Conservation (phyloP, 2,888 invertebrate genomes). For the Acleris sparsana region DNA sequence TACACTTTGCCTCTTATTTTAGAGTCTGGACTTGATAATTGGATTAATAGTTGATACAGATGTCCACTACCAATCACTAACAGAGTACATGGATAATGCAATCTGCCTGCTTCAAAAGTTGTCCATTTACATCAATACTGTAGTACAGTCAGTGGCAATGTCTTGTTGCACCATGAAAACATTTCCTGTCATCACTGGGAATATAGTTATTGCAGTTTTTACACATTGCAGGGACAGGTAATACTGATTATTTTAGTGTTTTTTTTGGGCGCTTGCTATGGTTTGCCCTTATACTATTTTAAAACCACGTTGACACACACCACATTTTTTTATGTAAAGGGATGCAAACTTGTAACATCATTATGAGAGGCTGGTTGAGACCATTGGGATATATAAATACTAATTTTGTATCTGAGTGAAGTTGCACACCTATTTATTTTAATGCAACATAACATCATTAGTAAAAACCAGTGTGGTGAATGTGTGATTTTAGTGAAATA, state of each 20-base stretch:
- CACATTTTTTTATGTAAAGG: too few relatives aligned
- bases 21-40: slow-evolving; percentile 58
- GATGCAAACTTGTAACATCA: too few relatives aligned
- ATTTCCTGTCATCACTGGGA: slow-evolving; percentile 61
- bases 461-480: too few relatives aligned
- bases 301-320: too few relatives aligned
- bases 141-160: slow-evolving; percentile 55
- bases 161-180: slow-evolving; percentile 53
- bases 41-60: slow-evolving; percentile 47
- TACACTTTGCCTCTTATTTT: slow-evolving; percentile 24
- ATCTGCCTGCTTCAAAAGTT: slow-evolving; percentile 57
- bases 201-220: slow-evolving; percentile 69
- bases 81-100: slow-evolving; percentile 57
- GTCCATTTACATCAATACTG: slow-evolving; percentile 56
- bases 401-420: too few relatives aligned
- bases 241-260: slow-evolving; percentile 3
- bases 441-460: too few relatives aligned
- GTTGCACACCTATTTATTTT: too few relatives aligned
- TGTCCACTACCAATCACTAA: slow-evolving; percentile 46
- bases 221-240: slow-evolving; percentile 80
- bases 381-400: too few relatives aligned
- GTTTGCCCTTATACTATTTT: too few relatives aligned
- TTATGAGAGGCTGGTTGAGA: too few relatives aligned
- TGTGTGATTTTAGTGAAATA: slow-evolving; percentile 60
- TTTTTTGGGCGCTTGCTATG: too few relatives aligned